Evolutionary conservation across 2,888 invertebrate genomes (phyloP), one percentile per base, ranked within the genome.

Genomic region (Caenorhabditis zanzibari): DNA sequence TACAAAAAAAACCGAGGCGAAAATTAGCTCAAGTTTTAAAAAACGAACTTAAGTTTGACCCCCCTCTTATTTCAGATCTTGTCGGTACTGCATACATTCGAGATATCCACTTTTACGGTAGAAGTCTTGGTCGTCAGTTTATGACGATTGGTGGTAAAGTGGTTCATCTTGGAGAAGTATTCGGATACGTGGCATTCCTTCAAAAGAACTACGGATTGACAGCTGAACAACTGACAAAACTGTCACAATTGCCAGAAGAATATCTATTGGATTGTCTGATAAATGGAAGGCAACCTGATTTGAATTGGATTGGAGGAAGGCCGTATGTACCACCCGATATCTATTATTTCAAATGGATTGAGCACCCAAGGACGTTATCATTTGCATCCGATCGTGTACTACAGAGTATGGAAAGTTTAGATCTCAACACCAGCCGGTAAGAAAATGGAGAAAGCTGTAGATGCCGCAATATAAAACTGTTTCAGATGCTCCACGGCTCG

Each of bases 331-430:
- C 92, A 10, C 90, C 89, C 7, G 92, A 92, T 82, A 92, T 92
- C 73, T 92, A 91, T 81, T 92, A 91, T 68, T 92, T 92, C 87
- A 91, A 91, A 85, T 92, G 92, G 92, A 92, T 92, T 76, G 92
- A 92, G 71, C 92, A 92, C 54, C 92, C 92, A n/a, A 86, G 92
- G 28, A 92, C 92, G 9, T 66, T 92, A 9, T 90, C 90, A 49
- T 92, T 91, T 66, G 90, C 90, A 9, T 90, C 90, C 5, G 92
- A 92, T 64, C 85, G 91, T 4, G 90, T 90, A 0, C 80, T 92
- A 44, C 91, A 91, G 44, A 89, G 89, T 72, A 91, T 92, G 90
- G 92, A 92, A 73, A 90, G 90, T 49, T 68, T 92, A n/a, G 92
- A 92, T 81, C 81, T 92, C 44, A 91, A 90, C 44, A 90, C 90